Conservation (phyloP, 2,888 invertebrate species). For the Camptogramma bilineatum region DNA sequence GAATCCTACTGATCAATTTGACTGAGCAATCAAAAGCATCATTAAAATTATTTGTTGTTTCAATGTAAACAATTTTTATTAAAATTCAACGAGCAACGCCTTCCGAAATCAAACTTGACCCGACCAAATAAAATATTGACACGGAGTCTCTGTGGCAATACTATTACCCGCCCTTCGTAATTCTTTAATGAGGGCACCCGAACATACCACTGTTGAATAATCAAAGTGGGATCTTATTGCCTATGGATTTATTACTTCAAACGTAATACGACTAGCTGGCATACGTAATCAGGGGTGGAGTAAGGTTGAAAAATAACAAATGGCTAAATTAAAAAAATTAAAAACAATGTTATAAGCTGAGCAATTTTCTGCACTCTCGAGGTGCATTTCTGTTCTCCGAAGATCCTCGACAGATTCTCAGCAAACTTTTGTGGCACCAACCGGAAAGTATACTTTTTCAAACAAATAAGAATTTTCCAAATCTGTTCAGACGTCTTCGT, state of each 20-base stretch:
- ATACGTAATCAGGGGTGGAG: slow-evolving; percentile 46
- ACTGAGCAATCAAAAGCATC: too few species aligned
- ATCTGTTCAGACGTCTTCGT: too few species aligned
- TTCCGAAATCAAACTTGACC: slow-evolving; percentile 45
- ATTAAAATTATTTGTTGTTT: too few species aligned
- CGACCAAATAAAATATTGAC: slow-evolving; percentile 43
- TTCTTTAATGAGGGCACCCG: slow-evolving; percentile 51
- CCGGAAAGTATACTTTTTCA: too few species aligned
- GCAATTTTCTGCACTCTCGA: too few species aligned
- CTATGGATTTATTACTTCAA: slow-evolving; percentile 65
- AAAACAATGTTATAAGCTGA: too few species aligned
- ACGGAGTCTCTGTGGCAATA: slow-evolving; percentile 34
- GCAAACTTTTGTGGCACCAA: too few species aligned
- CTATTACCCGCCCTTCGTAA: slow-evolving; percentile 42
- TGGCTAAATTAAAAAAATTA: too few species aligned
- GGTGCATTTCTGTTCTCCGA: too few species aligned
- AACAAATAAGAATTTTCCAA: too few species aligned
- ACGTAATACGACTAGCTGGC: slow-evolving; percentile 61
- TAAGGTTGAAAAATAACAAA: slow-evolving; percentile 2
- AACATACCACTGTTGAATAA: slow-evolving; percentile 53
- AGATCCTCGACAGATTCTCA: too few species aligned
- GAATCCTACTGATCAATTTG: too few species aligned
- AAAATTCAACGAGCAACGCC: slow-evolving; percentile 25
- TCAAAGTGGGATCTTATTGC: slow-evolving; percentile 47
- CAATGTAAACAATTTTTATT: slow-evolving; percentile 10